phyloP scores from a whole-genome alignment of 2,888 invertebrate genomes.

The Cataglyphis altisquamis region DNA sequence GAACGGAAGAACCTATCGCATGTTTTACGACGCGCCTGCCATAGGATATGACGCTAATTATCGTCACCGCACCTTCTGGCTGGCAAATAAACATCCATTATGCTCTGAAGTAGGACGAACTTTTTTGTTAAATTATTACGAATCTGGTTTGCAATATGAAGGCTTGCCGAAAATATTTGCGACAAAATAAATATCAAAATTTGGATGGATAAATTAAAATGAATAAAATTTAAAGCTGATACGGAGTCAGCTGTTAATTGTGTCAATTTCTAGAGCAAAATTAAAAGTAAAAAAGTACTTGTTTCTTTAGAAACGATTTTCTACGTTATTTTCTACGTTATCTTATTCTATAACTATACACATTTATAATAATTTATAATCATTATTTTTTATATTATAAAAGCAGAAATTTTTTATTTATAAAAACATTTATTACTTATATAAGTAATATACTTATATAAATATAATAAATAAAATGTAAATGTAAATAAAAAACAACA shows the following conservation, averaged over 20 bases:
- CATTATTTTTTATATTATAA: neutral
- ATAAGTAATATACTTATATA: neutral
- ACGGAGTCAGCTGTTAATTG: conserved; percentile 2
- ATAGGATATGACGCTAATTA: conserved; percentile 57
- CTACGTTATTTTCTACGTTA: neutral
- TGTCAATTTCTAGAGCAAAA: neutral
- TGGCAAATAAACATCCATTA: conserved; percentile 41
- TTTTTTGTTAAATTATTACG: conserved; percentile 17
- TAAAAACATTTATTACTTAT: neutral
- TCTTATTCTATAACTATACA: neutral
- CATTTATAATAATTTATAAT: neutral
- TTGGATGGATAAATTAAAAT: conserved; percentile 10
- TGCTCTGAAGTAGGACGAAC: conserved; percentile 18
- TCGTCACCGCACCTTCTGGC: conserved; percentile 27
- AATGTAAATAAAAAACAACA: too few relatives aligned
- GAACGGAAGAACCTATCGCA: conserved; percentile 63
- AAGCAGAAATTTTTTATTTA: neutral
- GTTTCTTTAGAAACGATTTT: too few relatives aligned
- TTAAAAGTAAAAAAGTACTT: neutral
- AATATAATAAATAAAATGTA: too few relatives aligned
- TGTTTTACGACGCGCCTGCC: conserved; percentile 63
- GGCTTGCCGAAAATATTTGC: conserved; percentile 12
- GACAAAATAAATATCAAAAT: neutral
- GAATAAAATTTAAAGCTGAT: conserved; percentile 34
- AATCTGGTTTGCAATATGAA: neutral